Conservation (phyloP, 2,113 vertebrate species). For the Periophthalmodon schlosseri region DNA sequence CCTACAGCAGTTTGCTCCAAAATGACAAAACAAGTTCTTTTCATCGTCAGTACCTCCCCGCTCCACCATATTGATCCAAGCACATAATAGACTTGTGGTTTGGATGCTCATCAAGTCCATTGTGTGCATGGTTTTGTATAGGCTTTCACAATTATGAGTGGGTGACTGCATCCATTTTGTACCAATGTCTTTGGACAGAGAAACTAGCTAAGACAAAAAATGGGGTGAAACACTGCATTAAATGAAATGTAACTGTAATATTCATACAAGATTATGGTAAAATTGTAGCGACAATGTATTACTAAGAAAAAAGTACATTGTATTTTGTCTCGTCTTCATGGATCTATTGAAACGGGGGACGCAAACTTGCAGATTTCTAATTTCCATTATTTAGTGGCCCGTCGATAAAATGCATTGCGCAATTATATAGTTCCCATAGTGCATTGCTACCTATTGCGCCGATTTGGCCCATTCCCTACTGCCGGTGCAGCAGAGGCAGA, state of each 20-base stretch:
- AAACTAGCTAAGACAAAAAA: not conserved
- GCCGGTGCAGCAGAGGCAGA: no score
- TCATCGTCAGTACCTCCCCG: constrained; percentile 35
- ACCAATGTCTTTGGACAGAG: not conserved
- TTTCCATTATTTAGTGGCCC: no score
- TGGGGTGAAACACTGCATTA: not conserved
- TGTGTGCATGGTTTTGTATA: constrained; percentile 20
- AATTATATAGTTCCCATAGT: no score
- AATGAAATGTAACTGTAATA: no score
- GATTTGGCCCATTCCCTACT: no score
- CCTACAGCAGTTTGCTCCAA: constrained; percentile 43
- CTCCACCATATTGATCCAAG: constrained; percentile 49
- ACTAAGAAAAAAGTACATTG: no score
- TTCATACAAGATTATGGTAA: not conserved
- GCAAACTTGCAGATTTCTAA: no score
- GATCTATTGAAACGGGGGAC: no score
- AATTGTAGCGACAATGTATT: no score
- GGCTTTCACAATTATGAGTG: constrained; percentile 21
- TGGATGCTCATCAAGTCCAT: constrained; percentile 11
- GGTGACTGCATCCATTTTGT: constrained; percentile 7
- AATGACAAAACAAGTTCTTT: constrained; percentile 46
- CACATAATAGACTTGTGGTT: constrained; percentile 28
- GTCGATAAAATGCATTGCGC: no score
- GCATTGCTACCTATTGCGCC: no score
- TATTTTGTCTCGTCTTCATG: no score